Percentiles rank a stretch among this genome's conserved stretches.
These are phyloP conservation scores for Siniperca scherzeri DNA, from an alignment of 2,797 vertebrate species.

Conservation along the genomic window DNA sequence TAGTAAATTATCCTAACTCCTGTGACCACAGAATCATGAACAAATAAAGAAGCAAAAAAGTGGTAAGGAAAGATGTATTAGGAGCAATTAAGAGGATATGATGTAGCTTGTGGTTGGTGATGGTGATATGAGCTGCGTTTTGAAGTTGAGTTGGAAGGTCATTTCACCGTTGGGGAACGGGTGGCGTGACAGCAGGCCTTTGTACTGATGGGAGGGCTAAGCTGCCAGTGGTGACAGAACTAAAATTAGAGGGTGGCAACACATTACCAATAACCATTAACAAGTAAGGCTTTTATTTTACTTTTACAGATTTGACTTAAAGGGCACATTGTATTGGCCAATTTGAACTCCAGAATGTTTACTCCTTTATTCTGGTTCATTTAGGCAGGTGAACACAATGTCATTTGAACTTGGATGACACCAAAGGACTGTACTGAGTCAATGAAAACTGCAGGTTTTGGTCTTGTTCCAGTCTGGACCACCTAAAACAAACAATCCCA, in stretches of 20 bases:
- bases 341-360: not conserved
- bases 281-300: conserved; percentile 12
- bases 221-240: conserved; percentile 32
- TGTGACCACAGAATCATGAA: not conserved
- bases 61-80: not conserved
- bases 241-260: conserved; percentile 31
- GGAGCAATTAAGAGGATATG: not conserved
- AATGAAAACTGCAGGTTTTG: not conserved
- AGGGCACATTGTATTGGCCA: not conserved
- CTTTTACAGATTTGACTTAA: conserved; percentile 9
- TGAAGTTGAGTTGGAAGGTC: conserved; percentile 36
- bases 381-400: not conserved
- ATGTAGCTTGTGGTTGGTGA: not conserved
- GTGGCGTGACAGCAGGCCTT: conserved; percentile 28
- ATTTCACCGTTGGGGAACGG: not conserved
- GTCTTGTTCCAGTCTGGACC: not conserved
- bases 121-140: conserved; percentile 12
- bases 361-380: conserved; percentile 8
- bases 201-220: conserved; percentile 26
- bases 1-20: not conserved
- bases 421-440: not conserved
- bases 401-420: conserved; percentile 9
- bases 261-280: conserved; percentile 33
- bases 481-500: not conserved
- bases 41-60: not conserved